These are phyloP conservation scores for Cydia amplana DNA, from an alignment of 1,140 invertebrate species.

Conservation along the genomic window DNA sequence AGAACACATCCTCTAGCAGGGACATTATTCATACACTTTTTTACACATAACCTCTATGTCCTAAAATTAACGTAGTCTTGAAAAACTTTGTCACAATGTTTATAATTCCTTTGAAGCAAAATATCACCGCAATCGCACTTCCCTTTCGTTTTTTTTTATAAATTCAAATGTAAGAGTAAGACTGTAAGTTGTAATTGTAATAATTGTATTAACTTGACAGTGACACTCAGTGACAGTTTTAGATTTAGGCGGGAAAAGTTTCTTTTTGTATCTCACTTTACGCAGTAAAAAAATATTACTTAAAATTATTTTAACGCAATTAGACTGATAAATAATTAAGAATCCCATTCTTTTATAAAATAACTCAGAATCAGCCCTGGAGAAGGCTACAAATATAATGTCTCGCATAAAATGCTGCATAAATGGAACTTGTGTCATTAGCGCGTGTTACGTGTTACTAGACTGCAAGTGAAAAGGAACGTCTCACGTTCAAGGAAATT, in stretches of 20 bases:
- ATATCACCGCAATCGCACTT: too few relatives aligned
- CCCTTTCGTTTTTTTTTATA: too few relatives aligned
- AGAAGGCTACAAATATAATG: not conserved
- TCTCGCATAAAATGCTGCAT: too few relatives aligned
- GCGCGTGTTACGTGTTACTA: too few relatives aligned
- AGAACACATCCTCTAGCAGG: conserved; percentile 71
- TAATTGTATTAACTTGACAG: not conserved
- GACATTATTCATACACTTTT: conserved; percentile 54
- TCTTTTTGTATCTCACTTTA: not conserved
- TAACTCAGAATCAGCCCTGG: too few relatives aligned
- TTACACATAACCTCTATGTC: not conserved
- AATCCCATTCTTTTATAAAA: too few relatives aligned
- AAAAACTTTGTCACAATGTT: too few relatives aligned
- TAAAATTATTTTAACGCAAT: not conserved
- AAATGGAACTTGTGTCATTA: too few relatives aligned
- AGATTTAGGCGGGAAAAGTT: conserved; percentile 6
- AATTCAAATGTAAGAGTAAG: too few relatives aligned
- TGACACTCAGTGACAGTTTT: not conserved
- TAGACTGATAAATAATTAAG: too few relatives aligned
- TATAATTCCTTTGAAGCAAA: too few relatives aligned
- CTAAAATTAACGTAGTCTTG: not conserved
- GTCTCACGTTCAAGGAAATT: not conserved
- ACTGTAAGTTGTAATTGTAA: too few relatives aligned
- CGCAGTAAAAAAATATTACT: not conserved
- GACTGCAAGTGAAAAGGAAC: not conserved